Base-by-base conservation (phyloP, 2,113 vertebrate genomes). In the Xiphophorus hellerii region DNA sequence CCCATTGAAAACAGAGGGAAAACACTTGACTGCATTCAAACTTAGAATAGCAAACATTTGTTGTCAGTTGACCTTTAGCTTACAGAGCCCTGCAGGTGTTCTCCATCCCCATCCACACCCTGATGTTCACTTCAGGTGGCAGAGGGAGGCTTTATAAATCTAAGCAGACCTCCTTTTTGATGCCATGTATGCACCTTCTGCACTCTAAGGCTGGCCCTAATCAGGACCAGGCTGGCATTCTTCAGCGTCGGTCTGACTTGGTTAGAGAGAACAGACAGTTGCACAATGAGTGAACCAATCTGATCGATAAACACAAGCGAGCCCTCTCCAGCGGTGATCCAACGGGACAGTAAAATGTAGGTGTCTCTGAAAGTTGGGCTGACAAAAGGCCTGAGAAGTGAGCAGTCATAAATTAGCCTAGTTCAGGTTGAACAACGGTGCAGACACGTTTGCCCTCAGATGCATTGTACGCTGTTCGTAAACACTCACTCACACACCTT, bases 51-150 rank as follows among this genome's bases (percentile, higher is more conserved):
- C 70, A 88, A 91, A 90, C 82, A 68, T 74, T 79, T 82, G 66
- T 77, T 84, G 85, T 87, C 84, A 87, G 76, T 78, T 92, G 86
- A 88, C 87, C 87, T 92, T 92, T 92, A 82, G 69, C 77, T 85
- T 31, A 62, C 78, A 39, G 66, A 74, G 87, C 81, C 66, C 74
- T 86, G 63, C 83, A 64, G 78, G 68, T 73, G 84, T 72, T 20
- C 78, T 82, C 83, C 39, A 68, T 82, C 81, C 71, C 25, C 63
- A 58, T 82, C 71, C 78, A 78, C 66, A 70, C 20, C 42, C 68
- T 77, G 82, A 89, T 61, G 48, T 35, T 81, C 27, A 81, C 82
- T 81, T 81, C 60, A 82, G 83, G 74, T 79, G 84, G 80, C 74
- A 77, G 73, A 29, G 78, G 10, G 64, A 68, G 51, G 74, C 85